phyloP scores from a whole-genome alignment of 2,888 invertebrate species.

The Heliconius ethilla region DNA sequence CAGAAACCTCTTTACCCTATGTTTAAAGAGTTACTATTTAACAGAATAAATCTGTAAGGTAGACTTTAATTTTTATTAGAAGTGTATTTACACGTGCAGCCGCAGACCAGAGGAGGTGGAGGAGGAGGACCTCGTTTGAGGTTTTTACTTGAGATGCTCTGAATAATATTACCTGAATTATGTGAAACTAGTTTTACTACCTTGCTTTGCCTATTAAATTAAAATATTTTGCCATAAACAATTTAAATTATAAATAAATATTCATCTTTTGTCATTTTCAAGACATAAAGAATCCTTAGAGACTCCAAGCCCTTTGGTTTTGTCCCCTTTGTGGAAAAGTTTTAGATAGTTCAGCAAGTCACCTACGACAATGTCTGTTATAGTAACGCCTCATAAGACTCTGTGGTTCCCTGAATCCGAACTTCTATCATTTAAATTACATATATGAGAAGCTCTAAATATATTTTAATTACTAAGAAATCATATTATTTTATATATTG shows the following conservation, averaged over 20 bases:
- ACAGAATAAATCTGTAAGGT: slow-evolving; percentile 31
- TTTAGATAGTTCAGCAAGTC: neutral
- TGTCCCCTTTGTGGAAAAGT: neutral
- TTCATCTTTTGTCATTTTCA: neutral
- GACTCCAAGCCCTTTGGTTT: neutral
- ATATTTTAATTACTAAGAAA: neutral
- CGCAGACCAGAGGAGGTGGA: slow-evolving; percentile 38
- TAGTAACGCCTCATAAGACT: neutral
- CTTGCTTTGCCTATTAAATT: neutral
- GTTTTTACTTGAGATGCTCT: slow-evolving; percentile 34
- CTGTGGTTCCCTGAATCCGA: neutral
- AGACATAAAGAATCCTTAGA: too few relatives aligned
- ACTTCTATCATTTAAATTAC: neutral
- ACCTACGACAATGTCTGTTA: neutral
- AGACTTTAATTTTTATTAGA: slow-evolving; percentile 36
- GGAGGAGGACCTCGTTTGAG: slow-evolving; percentile 41
- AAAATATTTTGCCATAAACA: neutral
- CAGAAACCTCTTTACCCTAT: neutral
- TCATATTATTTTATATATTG: neutral
- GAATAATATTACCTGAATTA: slow-evolving; percentile 34
- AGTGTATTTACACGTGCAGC: slow-evolving; percentile 40
- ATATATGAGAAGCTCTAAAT: neutral
- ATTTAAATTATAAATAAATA: neutral
- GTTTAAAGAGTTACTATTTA: slow-evolving; percentile 7
- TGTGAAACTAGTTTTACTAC: slow-evolving; percentile 1